phyloP scores from a whole-genome alignment of 2,888 invertebrate species.

The Octodonta nipae region DNA sequence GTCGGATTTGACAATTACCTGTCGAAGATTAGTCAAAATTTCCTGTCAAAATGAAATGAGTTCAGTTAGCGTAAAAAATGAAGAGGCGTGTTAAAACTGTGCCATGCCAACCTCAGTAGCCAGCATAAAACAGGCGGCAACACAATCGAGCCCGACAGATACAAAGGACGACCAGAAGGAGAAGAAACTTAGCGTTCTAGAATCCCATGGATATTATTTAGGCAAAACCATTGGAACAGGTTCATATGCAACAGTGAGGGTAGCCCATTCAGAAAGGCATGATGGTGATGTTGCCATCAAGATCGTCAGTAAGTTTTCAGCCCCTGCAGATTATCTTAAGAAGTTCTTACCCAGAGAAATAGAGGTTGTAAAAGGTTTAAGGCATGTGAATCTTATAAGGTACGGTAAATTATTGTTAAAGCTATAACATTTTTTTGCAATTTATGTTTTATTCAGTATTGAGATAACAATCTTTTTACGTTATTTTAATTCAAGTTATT shows the following conservation, averaged over 20 bases:
- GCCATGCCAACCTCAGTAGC: no score
- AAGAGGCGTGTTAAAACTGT: no score
- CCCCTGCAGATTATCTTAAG: constrained; percentile 65
- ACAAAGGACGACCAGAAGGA: constrained; percentile 22
- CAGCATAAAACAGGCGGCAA: no score
- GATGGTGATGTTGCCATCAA: constrained; percentile 65
- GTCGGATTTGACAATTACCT: no score
- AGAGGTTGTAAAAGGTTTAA: constrained; percentile 66
- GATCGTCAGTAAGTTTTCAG: constrained; percentile 71
- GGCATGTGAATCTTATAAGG: constrained; percentile 65
- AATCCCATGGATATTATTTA: constrained; percentile 61
- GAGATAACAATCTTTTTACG: no score
- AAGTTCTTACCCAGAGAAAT: constrained; percentile 73
- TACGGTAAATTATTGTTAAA: neutral
- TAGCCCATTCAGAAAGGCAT: constrained; percentile 60
- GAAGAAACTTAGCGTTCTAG: constrained; percentile 50
- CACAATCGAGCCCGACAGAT: no score
- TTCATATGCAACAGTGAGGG: constrained; percentile 70
- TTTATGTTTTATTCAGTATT: no score
- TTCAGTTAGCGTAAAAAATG: no score
- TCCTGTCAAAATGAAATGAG: no score
- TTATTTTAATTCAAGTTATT: no score
- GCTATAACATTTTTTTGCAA: no score
- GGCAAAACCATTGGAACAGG: constrained; percentile 70
- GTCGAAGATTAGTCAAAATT: no score